Evolutionary conservation across 2,888 invertebrate species (phyloP).

Genomic region (Sminthurides aquaticus): DNA sequence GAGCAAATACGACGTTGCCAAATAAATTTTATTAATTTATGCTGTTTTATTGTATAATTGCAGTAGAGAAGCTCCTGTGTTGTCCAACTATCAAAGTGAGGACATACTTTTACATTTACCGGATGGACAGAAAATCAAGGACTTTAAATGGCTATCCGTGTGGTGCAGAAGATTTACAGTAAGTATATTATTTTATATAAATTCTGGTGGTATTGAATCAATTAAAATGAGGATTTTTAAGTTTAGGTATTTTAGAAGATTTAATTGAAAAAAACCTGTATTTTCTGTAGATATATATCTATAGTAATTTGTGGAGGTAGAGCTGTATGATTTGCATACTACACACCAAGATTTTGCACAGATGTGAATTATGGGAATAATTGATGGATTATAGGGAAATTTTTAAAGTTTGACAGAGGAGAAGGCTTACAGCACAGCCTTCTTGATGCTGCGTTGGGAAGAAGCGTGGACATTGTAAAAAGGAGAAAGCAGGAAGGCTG

Average conservation of each 20-base stretch:
- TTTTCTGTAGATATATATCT: not conserved
- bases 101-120: conserved; percentile 78
- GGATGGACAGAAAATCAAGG: conserved; percentile 71
- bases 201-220: no score
- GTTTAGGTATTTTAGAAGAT: not conserved
- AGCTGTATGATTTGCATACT: conserved; percentile 6
- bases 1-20: no score
- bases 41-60: no score
- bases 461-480: no score
- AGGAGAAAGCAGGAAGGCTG: no score
- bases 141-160: conserved; percentile 84
- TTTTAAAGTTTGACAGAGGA: no score
- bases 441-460: no score
- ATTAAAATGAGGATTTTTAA: not conserved
- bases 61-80: conserved; percentile 68
- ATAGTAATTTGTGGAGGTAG: conserved; percentile 12
- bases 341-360: no score
- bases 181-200: conserved; percentile 49
- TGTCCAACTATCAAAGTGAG: conserved; percentile 65
- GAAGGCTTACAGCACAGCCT: no score
- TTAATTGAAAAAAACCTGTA: not conserved
- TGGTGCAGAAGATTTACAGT: conserved; percentile 88
- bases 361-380: no score
- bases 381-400: no score
- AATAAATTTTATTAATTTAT: no score